phyloP scores from a whole-genome alignment of 2,797 vertebrate species.

The Pitangus sulphuratus region DNA sequence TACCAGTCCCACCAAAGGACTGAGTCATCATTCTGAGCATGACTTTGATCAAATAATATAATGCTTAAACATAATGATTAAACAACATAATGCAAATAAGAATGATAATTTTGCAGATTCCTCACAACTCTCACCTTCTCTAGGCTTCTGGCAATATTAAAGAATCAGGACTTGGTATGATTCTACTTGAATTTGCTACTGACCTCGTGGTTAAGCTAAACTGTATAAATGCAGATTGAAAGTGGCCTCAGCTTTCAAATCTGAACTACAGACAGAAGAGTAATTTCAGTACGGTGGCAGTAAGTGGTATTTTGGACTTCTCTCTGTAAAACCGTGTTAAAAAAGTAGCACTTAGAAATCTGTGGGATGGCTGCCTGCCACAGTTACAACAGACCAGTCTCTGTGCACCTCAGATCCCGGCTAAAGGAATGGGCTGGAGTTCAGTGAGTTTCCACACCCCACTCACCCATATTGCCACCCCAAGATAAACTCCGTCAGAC shows the following conservation, averaged over 20 bases:
- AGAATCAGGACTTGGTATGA: accelerated
- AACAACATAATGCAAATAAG: not conserved
- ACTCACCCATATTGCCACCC: not conserved
- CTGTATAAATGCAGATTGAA: not conserved
- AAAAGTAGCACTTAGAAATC: not conserved
- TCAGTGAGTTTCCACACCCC: not conserved
- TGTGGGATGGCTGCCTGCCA: not conserved
- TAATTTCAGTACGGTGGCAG: not conserved
- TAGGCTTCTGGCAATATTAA: not conserved
- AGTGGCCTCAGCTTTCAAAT: not conserved
- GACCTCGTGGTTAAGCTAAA: not conserved
- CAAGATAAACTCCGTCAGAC: not conserved
- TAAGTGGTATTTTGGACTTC: not conserved
- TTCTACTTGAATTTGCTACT: not conserved
- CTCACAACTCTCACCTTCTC: not conserved
- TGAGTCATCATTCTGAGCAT: not conserved
- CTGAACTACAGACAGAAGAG: not conserved
- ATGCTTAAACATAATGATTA: not conserved
- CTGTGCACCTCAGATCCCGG: not conserved
- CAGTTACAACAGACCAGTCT: not conserved
- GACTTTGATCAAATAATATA: not conserved
- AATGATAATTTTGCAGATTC: not conserved
- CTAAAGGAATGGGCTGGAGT: not conserved
- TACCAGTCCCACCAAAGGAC: not conserved
- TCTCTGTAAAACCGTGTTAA: not conserved